Evolutionary conservation across 2,888 invertebrate species (phyloP), one percentile per base, ranked within the genome.

Genomic region (Altica lythri): DNA sequence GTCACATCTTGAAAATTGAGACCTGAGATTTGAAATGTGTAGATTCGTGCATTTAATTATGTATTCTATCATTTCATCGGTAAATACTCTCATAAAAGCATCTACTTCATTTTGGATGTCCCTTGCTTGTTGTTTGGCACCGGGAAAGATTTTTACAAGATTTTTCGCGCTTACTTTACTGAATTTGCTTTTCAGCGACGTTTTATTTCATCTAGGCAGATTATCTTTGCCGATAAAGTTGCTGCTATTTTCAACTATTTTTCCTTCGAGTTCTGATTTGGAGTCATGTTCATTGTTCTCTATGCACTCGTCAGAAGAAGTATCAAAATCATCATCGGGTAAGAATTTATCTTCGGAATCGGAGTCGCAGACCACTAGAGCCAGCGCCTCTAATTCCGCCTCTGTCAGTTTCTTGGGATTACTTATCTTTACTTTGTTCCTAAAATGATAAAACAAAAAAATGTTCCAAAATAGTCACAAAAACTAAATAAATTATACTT

Each of bases 41-140:
- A 37, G 43, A 64, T 60, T 25, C 59, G 10, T 22, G 59, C 12
- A 47, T 65, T 65, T 57, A 57, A 57, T 42, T 34, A 63, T 62
- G 46, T 60, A 13, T 48, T 60, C 46, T 22, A 47, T 57, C 14
- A 64, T 53, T 13, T 60, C 52, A 25, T 43, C 27, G 13, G 43
- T 43, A 10, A 43, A 43, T 14, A 43, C 25, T 35, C 19, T 25
- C 17, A 22, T 14, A 13, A 43, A 50, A 38, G 27, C 34, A 17
- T n/a, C 32, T 29, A 13, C 32, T 30, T 43, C 50, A 50, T 50
- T 42, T 22, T 25, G 25, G 18, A 49, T 40, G 37, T 18, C 14
- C 25, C 29, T 27, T 30, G 48, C 48, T 27, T 14, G 34, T 35
- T 18, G 59, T 44, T 51, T 44, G 4, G 44, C 40, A 12, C 43